Percentiles rank a stretch among this genome's conserved stretches.
phyloP scores from a whole-genome alignment of 2,113 vertebrate species.

The Hassar affinis region DNA sequence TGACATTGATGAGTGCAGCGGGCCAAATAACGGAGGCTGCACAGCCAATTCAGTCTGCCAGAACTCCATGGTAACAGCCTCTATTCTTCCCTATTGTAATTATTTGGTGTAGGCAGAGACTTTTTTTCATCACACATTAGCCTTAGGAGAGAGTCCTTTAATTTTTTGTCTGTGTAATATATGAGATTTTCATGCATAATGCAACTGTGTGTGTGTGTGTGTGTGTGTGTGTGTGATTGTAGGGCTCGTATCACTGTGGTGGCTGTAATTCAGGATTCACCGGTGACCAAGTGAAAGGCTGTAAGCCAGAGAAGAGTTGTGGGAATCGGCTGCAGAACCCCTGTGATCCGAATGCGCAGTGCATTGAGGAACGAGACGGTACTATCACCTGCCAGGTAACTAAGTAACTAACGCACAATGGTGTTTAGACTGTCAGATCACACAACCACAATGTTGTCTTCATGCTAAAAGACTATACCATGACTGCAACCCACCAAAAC shows the following conservation, averaged over 20 bases:
- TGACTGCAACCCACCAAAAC: not conserved
- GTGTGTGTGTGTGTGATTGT: conserved; percentile 27
- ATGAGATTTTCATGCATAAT: not conserved
- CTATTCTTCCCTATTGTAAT: not conserved
- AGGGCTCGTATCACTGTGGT: conserved; percentile 93
- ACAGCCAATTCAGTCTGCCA: conserved; percentile 86
- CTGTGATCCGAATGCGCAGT: conserved; percentile 85
- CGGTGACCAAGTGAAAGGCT: conserved; percentile 88
- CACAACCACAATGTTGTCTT: not conserved
- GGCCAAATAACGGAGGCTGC: conserved; percentile 81
- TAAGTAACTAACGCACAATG: not conserved
- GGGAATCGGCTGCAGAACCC: conserved; percentile 85
- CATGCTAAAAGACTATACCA: not conserved
- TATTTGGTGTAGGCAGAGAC: not conserved
- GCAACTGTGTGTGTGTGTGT: not conserved
- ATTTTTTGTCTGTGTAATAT: not conserved
- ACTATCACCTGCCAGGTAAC: conserved; percentile 82
- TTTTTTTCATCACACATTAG: not conserved
- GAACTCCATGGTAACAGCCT: conserved; percentile 86
- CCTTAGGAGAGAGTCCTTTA: not conserved
- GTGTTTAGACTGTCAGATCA: not conserved
- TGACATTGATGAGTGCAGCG: conserved; percentile 90
- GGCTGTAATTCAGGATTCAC: conserved; percentile 85
- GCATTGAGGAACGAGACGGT: conserved; percentile 80
- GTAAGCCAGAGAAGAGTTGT: conserved; percentile 83